Percentiles rank a stretch among this genome's conserved stretches.
Conservation (phyloP, 2,888 invertebrate species). For the Clivina fossor region DNA sequence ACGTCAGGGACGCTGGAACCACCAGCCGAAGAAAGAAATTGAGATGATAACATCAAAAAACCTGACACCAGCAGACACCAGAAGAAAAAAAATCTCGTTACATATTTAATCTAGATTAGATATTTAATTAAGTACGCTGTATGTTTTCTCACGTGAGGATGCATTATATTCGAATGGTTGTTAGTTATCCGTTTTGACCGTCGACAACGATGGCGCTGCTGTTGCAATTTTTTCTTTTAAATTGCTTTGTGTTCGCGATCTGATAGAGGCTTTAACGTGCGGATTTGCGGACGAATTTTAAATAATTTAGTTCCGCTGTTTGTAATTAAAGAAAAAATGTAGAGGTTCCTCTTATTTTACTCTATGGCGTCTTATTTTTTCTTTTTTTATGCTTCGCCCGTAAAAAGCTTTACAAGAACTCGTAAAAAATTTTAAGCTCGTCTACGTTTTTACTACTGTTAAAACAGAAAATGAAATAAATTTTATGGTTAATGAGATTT, state of each 20-base stretch:
- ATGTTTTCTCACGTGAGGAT: conserved; percentile 7
- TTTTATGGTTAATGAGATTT: conserved; percentile 22
- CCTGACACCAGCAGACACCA: too few relatives aligned
- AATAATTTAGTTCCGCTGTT: conserved; percentile 15
- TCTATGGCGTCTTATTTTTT: conserved; percentile 1
- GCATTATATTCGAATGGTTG: not conserved
- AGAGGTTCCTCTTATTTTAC: not conserved
- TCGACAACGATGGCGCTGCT: not conserved
- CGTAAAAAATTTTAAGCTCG: conserved; percentile 8
- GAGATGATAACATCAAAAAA: too few relatives aligned
- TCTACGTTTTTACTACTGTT: conserved; percentile 10
- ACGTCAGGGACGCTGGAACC: too few relatives aligned
- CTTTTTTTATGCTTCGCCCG: not conserved
- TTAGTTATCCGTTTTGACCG: not conserved
- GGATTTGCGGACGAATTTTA: conserved; percentile 13
- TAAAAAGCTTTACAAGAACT: conserved; percentile 6
- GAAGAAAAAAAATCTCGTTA: not conserved
- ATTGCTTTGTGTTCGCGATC: conserved; percentile 6
- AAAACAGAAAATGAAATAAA: conserved; percentile 23
- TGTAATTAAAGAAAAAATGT: conserved; percentile 9
- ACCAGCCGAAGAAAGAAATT: too few relatives aligned
- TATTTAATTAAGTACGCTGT: conserved; percentile 11
- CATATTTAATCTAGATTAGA: conserved; percentile 11
- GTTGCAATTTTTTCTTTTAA: not conserved
- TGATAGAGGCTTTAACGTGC: not conserved